phyloP scores from a whole-genome alignment of 2,797 vertebrate species.

The Psittacula derbiana region DNA sequence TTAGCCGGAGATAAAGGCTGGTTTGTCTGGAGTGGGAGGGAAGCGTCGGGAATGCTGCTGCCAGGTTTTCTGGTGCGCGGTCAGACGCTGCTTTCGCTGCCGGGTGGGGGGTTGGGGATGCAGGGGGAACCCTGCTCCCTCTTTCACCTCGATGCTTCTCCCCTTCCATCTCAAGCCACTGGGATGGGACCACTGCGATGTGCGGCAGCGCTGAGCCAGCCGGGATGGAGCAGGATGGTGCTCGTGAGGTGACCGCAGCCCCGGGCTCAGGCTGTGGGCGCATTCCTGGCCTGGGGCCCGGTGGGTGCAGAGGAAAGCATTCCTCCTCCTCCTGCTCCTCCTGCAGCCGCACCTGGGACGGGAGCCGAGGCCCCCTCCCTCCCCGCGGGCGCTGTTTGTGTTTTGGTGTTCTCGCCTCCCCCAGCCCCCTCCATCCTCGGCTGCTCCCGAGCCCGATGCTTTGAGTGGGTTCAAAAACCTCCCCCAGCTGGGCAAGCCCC shows the following conservation, averaged over 20 bases:
- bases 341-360: not conserved
- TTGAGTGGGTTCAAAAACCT: conserved; percentile 27
- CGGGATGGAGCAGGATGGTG: fast-evolving
- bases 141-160: not conserved
- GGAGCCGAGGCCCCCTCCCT: not conserved
- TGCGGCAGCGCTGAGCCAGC: not conserved
- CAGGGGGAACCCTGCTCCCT: not conserved
- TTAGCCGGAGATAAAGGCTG: conserved; percentile 3
- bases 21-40: conserved; percentile 9
- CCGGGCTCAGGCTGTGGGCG: not conserved
- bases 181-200: not conserved
- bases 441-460: not conserved
- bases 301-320: not conserved
- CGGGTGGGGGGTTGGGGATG: not conserved
- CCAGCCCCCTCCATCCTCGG: not conserved
- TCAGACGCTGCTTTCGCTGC: not conserved
- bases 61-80: not conserved
- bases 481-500: conserved; percentile 19
- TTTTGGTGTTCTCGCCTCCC: conserved; percentile 13
- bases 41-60: not conserved
- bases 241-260: not conserved
- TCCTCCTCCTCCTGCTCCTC: not conserved
- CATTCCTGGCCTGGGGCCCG: fast-evolving
- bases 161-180: not conserved
- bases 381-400: not conserved